These are phyloP conservation scores for Myxocyprinus asiaticus DNA, from an alignment of 2,113 vertebrate species.

Conservation along the genomic window DNA sequence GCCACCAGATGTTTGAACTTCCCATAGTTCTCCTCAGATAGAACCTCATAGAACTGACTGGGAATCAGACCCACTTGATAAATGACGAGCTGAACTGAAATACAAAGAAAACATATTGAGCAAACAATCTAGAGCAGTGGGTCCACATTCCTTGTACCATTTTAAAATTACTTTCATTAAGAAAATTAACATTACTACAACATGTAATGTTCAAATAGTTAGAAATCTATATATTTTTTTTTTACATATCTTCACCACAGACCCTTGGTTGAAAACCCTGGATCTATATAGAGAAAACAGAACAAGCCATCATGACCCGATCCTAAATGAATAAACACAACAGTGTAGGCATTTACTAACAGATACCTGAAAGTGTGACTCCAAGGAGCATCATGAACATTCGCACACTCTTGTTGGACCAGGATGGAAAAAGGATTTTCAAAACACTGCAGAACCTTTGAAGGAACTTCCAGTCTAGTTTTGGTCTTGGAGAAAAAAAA, in stretches of 20 bases:
- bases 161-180: slow-evolving; percentile 24
- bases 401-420: slow-evolving; percentile 79
- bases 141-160: no score
- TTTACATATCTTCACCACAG: no score
- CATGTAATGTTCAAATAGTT: no score
- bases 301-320: no score
- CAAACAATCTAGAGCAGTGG: slow-evolving; percentile 8
- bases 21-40: slow-evolving; percentile 82
- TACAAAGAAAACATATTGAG: slow-evolving; percentile 19
- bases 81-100: slow-evolving; percentile 90
- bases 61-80: slow-evolving; percentile 94
- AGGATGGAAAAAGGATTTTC: slow-evolving; percentile 86
- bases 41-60: slow-evolving; percentile 89
- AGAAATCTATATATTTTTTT: no score
- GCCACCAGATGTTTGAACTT: slow-evolving; percentile 80
- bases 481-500: slow-evolving; percentile 66
- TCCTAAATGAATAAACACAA: no score
- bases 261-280: no score
- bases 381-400: slow-evolving; percentile 90
- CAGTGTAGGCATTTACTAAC: background rate
- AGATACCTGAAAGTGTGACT: slow-evolving; percentile 83
- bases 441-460: slow-evolving; percentile 84
- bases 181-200: no score
- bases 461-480: slow-evolving; percentile 83
- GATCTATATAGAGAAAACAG: no score